Evolutionary conservation across 2,888 invertebrate species (phyloP), one percentile per base, ranked within the genome.

Genomic region (Eupithecia subfuscata): DNA sequence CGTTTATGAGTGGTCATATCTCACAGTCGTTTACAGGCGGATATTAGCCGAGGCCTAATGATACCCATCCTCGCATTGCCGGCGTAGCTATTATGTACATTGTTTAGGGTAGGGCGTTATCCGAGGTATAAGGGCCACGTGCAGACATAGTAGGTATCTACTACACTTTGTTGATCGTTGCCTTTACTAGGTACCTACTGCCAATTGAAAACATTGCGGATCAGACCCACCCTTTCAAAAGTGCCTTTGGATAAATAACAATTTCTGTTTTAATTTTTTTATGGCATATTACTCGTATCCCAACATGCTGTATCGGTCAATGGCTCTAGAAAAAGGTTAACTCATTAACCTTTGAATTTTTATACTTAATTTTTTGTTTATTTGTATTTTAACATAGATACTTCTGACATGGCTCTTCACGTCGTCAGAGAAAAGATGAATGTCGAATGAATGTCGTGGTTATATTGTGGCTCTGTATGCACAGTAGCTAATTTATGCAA

Each of bases 1-100:
- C 60, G 60, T 60, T 60, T 60, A 60, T 60, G 60, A 60, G 25
- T 60, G 60, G 25, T 60, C 60, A 60, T 60, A 60, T 60, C 25
- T 60, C 14, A 60, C 14, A 60, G 25, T 60, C 25, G 60, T 60
- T 22, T 60, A 5, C 60, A 60, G 22, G 5, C 60, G 60, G 60
- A 60, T 60, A 60, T 60, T 60, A 60, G 60, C 60, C 1, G 52
- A 56, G 22, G 60, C 22, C 60, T 60, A 60, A 60, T 60, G 22
- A 25, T 25, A n/a, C 22, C 25, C 60, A 60, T 60, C 14, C 60
- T 25, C 60, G 25, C 60, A 14, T 60, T 60, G 22, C 25, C 56
- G 6, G 60, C 52, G 25, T 22, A 0, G 14, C 22, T 60, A 14
- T 56, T 60, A 25, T 25, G 25, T 56, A 56, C 56, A 60, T 25